A percentile compares a stretch with the other conserved stretches of the same genome.
phyloP scores from a whole-genome alignment of 2,888 invertebrate species.

The Drosophila stalkeri region DNA sequence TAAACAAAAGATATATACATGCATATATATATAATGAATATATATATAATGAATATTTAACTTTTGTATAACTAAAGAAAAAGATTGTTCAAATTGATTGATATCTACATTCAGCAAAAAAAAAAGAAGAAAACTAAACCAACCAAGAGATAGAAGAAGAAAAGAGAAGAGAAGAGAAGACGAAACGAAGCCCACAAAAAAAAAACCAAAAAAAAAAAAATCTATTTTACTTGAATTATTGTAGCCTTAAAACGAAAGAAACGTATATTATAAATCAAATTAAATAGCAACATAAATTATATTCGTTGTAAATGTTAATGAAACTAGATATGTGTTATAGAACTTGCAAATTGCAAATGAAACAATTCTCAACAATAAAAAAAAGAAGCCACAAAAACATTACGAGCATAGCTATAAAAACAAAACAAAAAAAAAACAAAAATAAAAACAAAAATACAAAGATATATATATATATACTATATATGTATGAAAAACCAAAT shows the following conservation, averaged over 20 bases:
- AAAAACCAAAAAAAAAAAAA: neutral
- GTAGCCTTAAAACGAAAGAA: slow-evolving; percentile 52
- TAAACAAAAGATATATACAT: slow-evolving; percentile 1
- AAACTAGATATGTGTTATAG: slow-evolving; percentile 47
- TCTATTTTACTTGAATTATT: slow-evolving; percentile 45
- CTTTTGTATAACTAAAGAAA: slow-evolving; percentile 51
- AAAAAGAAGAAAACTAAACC: neutral
- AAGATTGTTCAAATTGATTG: slow-evolving; percentile 38
- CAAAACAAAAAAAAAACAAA: neutral
- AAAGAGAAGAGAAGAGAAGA: slow-evolving; percentile 18
- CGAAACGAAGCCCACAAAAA: slow-evolving; percentile 66
- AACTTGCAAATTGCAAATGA: slow-evolving; percentile 34
- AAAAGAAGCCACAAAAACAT: slow-evolving; percentile 43
- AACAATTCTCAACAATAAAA: slow-evolving; percentile 44
- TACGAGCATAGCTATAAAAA: slow-evolving; percentile 37
- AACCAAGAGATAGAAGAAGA: slow-evolving; percentile 42
- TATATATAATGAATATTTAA: slow-evolving; percentile 33
- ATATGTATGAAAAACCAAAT: slow-evolving; percentile 21
- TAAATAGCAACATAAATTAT: slow-evolving; percentile 39
- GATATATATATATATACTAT: neutral
- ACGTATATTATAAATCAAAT: slow-evolving; percentile 35
- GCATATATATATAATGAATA: neutral
- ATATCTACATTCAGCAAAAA: neutral
- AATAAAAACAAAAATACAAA: neutral
- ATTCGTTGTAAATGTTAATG: slow-evolving; percentile 65